phyloP scores from a whole-genome alignment of 37 sponge, comb jelly and placozoan species.

The Aphrocallistes beatrix region DNA sequence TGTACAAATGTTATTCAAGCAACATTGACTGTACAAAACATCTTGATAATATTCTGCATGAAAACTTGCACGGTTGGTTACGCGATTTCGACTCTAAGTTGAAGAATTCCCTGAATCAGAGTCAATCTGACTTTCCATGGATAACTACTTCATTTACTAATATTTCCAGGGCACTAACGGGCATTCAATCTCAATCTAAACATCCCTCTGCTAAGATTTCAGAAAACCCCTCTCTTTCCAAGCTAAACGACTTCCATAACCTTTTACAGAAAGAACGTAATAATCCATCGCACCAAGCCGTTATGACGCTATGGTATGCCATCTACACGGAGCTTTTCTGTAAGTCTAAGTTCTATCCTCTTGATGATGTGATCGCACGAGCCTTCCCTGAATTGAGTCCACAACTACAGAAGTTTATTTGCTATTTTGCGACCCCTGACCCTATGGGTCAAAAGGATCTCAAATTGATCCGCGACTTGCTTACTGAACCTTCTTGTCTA shows the following conservation, averaged over 20 bases:
- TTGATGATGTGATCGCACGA: background rate
- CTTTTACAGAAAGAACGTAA: background rate
- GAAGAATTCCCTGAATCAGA: background rate
- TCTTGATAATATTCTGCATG: background rate
- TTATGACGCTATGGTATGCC: slow-evolving; percentile 1
- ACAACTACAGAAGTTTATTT: background rate
- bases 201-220: background rate
- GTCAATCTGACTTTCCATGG: background rate
- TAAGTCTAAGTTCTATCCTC: background rate
- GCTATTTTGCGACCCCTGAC: background rate
- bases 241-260: background rate
- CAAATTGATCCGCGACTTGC: background rate
- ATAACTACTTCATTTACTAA: background rate
- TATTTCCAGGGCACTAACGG: background rate
- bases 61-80: background rate
- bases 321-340: background rate
- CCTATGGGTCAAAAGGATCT: background rate
- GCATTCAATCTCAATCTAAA: background rate
- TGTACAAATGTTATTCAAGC: background rate
- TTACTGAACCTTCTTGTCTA: background rate
- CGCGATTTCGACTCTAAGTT: background rate
- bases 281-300: background rate
- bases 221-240: background rate
- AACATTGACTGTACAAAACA: background rate
- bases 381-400: background rate